Conservation (phyloP, 2,888 invertebrate genomes). For the Cantharis rufa region DNA sequence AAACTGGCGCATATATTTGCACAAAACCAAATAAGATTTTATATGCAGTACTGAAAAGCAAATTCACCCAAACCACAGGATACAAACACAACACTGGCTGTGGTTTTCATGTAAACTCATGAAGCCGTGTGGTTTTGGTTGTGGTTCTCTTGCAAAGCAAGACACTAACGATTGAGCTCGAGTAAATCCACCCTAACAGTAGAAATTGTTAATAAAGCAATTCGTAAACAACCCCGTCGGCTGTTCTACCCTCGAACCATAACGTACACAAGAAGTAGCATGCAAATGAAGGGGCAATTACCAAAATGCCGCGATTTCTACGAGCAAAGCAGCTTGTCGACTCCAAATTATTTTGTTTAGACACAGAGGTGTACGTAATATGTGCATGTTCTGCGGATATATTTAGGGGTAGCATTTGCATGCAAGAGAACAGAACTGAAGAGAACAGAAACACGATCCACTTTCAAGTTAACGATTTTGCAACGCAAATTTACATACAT, state of each 20-base stretch:
- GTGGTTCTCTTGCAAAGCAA: conserved; percentile 43
- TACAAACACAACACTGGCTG: conserved; percentile 44
- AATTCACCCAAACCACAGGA: conserved; percentile 46
- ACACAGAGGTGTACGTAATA: conserved; percentile 53
- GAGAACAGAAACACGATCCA: conserved; percentile 32
- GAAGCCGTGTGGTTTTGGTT: conserved; percentile 51
- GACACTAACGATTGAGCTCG: conserved; percentile 31
- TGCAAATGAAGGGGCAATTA: conserved; percentile 30
- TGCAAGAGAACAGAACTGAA: conserved; percentile 41
- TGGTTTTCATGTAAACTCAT: conserved; percentile 53
- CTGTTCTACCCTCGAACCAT: conserved; percentile 20
- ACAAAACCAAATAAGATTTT: conserved; percentile 28
- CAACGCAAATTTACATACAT: conserved; percentile 5
- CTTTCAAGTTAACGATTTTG: conserved; percentile 8
- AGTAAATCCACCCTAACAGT: conserved; percentile 24
- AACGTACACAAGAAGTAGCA: conserved; percentile 26
- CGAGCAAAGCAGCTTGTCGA: conserved; percentile 46
- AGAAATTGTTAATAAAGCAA: conserved; percentile 32
- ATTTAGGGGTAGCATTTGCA: conserved; percentile 43
- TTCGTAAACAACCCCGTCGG: conserved; percentile 26
- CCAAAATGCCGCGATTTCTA: conserved; percentile 26
- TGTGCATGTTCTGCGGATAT: conserved; percentile 47
- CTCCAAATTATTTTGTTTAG: conserved; percentile 52
- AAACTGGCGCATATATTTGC: conserved; percentile 12
- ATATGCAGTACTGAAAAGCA: conserved; percentile 35